Base-by-base conservation (phyloP, 2,797 vertebrate genomes). In the Bryconaethiops microstoma region DNA sequence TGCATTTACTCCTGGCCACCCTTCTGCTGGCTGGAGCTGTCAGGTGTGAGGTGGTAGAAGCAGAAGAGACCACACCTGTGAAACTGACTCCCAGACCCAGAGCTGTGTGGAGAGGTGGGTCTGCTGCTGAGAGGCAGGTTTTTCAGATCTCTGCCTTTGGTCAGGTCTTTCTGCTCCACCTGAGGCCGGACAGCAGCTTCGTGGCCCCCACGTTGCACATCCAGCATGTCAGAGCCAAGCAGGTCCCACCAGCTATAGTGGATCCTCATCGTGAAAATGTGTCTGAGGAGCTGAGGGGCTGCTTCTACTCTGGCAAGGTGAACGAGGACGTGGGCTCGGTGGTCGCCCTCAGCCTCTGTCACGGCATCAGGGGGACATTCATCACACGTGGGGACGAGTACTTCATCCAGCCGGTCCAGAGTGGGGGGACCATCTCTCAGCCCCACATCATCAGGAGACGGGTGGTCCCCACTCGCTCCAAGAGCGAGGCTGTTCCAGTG, bases 291-390 rank as follows among this genome's bases (percentile, higher is more conserved):
- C 89, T 96, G 52, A 92, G 93, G 75, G 84, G 81, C 57, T 98
- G 97, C 84, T 97, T 98, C 79, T 97, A 96, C 91, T 92, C 96
- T 0, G 97, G 97, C 7, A 91, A 83, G 0, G 96, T 97, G 23
- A 93, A 95, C n/a, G 74, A 83, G 0, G 93, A 91, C 70, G 90
- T 86, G 7, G 90, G 92, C n/a, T 95, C 95, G 0, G 82, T 96
- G 42, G 96, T 95, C 48, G 96, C 96, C 4, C 90, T 99, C 84
- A 98, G 95, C 86, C 84, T 97, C 85, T 98, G 97, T 85, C 89
- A 92, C 2, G 96, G 96, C 19, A 93, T 98, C 78, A 90, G 92
- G 5, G 97, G 95, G 79, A 94, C 95, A 39, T 99, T 99, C 88
- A 87, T 96, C 54, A 90, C 94, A 19, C 92, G 94, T 19, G 95